Evolutionary conservation across 2,797 vertebrate species (phyloP).

Genomic region (Dicrostonyx torquatus): DNA sequence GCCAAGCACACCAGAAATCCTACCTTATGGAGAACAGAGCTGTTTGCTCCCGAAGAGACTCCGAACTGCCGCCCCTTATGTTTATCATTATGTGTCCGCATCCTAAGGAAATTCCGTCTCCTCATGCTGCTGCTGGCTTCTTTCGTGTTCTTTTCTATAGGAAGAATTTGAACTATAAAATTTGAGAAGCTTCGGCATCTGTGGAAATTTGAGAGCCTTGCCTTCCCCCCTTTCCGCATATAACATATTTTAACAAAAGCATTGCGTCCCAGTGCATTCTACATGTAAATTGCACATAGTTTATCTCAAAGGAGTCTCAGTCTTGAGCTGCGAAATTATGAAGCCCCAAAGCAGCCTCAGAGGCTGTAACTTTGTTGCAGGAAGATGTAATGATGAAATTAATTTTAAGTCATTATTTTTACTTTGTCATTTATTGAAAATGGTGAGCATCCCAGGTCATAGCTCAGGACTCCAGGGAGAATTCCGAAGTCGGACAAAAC

Average conservation of each 20-base stretch:
- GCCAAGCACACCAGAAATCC: conserved; percentile 68
- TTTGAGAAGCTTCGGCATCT: conserved; percentile 65
- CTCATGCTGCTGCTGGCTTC: conserved; percentile 8
- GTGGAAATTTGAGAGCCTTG: conserved; percentile 71
- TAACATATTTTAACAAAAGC: conserved; percentile 66
- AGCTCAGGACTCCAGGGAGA: background rate
- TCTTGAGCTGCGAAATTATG: conserved; percentile 12
- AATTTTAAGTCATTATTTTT: background rate
- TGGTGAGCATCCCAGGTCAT: background rate
- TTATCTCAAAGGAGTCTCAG: conserved; percentile 31
- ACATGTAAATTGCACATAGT: conserved; percentile 53
- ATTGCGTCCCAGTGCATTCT: conserved; percentile 36
- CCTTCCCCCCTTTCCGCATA: conserved; percentile 54
- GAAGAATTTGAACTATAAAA: conserved; percentile 68
- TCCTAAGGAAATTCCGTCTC: conserved; percentile 74
- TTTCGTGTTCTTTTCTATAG: conserved; percentile 73
- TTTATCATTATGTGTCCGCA: conserved; percentile 64
- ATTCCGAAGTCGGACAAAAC: background rate
- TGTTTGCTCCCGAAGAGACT: conserved; percentile 37
- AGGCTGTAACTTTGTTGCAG: conserved; percentile 15
- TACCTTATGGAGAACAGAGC: conserved; percentile 66
- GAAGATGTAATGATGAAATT: conserved; percentile 19
- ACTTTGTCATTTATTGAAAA: background rate
- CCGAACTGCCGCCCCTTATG: conserved; percentile 31
- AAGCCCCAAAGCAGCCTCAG: conserved; percentile 30